Percentiles rank a stretch among this genome's conserved stretches.
phyloP scores from a whole-genome alignment of 1,140 invertebrate species.

The Bombus sylvicola region DNA sequence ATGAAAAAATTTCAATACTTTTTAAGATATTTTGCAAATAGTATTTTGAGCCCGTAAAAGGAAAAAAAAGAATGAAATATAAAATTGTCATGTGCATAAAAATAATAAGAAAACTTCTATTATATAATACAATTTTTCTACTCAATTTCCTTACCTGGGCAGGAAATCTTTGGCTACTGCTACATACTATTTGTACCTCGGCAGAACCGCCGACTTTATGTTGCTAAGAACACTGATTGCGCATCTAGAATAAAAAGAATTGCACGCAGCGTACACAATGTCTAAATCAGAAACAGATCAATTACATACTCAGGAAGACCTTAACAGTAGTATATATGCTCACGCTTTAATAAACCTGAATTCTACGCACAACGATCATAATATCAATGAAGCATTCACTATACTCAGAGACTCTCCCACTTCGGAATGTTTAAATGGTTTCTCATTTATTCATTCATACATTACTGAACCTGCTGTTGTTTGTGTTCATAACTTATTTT shows the following conservation, averaged over 20 bases:
- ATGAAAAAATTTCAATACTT: slow-evolving; percentile 49
- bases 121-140: slow-evolving; percentile 57
- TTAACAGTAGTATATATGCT: slow-evolving; percentile 78
- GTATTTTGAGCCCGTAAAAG: slow-evolving; percentile 37
- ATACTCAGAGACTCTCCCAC: slow-evolving; percentile 68
- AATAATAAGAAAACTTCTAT: slow-evolving; percentile 57
- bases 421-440: slow-evolving; percentile 78
- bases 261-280: slow-evolving; percentile 67
- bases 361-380: slow-evolving; percentile 75
- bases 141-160: slow-evolving; percentile 62
- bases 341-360: slow-evolving; percentile 77
- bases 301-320: slow-evolving; percentile 78
- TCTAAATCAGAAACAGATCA: slow-evolving; percentile 68
- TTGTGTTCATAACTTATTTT: slow-evolving; percentile 64
- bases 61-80: slow-evolving; percentile 36
- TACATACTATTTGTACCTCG: slow-evolving; percentile 76
- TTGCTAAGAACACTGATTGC: slow-evolving; percentile 68
- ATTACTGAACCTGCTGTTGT: slow-evolving; percentile 54
- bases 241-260: slow-evolving; percentile 65
- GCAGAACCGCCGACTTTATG: slow-evolving; percentile 66
- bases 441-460: slow-evolving; percentile 60
- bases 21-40: slow-evolving; percentile 14
- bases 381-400: slow-evolving; percentile 73
- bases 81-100: slow-evolving; percentile 65
- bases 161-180: slow-evolving; percentile 74